phyloP scores from a whole-genome alignment of 1,140 invertebrate species.

The Ips nitidus region DNA sequence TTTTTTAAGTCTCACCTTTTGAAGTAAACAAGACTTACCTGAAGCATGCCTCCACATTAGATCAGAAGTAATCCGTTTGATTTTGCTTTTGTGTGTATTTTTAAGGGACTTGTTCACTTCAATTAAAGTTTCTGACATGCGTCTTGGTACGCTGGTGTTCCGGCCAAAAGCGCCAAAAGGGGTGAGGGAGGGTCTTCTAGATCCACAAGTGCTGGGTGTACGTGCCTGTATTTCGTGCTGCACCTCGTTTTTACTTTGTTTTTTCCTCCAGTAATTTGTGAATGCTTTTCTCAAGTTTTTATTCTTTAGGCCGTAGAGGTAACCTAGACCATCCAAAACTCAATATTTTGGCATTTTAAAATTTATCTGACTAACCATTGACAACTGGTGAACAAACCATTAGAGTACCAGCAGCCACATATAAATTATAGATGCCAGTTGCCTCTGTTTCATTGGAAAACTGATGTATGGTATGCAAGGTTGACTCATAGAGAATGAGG shows the following conservation, averaged over 20 bases:
- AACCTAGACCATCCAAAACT: constrained; percentile 58
- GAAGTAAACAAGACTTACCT: constrained; percentile 9
- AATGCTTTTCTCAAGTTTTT: constrained; percentile 69
- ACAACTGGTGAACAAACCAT: constrained; percentile 69
- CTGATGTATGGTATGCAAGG: constrained; percentile 1
- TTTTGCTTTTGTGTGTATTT: constrained; percentile 49
- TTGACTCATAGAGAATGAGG: constrained; percentile 68
- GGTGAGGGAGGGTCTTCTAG: constrained; percentile 69
- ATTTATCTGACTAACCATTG: constrained; percentile 57
- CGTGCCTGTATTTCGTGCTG: constrained; percentile 77
- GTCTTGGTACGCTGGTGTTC: constrained; percentile 59
- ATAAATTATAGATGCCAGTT: constrained; percentile 52
- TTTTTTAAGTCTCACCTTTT: background rate
- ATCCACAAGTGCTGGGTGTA: constrained; percentile 74
- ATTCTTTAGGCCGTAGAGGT: constrained; percentile 77
- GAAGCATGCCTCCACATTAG: constrained; percentile 50
- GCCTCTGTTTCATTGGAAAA: background rate
- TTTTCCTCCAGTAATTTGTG: constrained; percentile 77
- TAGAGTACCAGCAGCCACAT: constrained; percentile 62
- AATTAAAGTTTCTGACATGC: constrained; percentile 66
- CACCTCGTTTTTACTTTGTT: constrained; percentile 75
- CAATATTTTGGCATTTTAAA: constrained; percentile 32
- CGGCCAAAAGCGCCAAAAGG: constrained; percentile 64
- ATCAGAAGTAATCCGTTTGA: constrained; percentile 54
- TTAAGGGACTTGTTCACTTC: constrained; percentile 52